Base-by-base conservation (phyloP, 2,888 invertebrate genomes). In the Cataglyphis rosenhaueri region DNA sequence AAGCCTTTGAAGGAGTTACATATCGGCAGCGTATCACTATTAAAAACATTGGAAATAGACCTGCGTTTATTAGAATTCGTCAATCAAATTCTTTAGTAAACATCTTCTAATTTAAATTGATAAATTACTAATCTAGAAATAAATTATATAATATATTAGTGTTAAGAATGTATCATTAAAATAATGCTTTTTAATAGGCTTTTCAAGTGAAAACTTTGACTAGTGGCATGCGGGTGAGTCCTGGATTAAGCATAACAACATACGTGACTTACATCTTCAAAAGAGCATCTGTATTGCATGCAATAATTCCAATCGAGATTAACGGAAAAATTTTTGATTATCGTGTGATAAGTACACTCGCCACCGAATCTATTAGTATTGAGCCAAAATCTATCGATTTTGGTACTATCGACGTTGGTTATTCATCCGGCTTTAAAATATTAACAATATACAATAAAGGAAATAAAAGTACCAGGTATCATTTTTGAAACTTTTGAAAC, bases 361-460 rank as follows among this genome's bases (percentile, higher is more conserved):
- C 92, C 9, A 84, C 82, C 29, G 89, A 94, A 52, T 78, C 84
- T 8, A 91, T 95, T 3, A 82, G 82, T 0, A 90, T 94, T 1
- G 88, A 91, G 0, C 95, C 95, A 0, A 83, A 86, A 10, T 84
- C 84, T 0, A 84, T 95, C 4, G 93, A 95, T 87, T 95, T 95
- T 88, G 95, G 95, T 0, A 91, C 92, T 55, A 92, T 95, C 2
- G 95, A 95, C 84, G 89, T 95, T 15, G 95, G 94, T 8, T 92
- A 92, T 61, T 91, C 94, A 0, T 94, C 95, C 2, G 92, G 92
- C 2, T 88, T 92, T n/a, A 93, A 93, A 85, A 91, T 89, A n/a
- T 78, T 95, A 4, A 88, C 89, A 0, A 85, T 95, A 2, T 87
- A 64, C 1, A 95, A 95, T 83, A 85, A 85, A 3, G 95, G 95